Evolutionary conservation across 1,140 invertebrate species (phyloP).

Genomic region (Drosophila pectinifera): DNA sequence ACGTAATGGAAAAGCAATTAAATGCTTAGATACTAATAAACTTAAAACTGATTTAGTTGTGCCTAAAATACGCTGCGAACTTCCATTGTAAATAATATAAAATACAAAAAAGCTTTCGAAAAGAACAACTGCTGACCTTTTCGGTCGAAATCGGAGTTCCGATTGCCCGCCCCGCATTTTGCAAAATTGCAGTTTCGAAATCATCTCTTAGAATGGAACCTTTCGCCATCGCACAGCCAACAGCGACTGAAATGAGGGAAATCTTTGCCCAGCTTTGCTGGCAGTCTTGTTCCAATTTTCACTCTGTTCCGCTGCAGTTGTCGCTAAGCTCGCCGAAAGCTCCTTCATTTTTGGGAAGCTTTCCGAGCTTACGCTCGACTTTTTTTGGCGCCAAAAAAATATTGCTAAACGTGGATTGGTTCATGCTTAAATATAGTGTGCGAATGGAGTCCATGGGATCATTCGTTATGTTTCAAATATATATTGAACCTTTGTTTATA

Average conservation of each 20-base stretch:
- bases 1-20: not conserved
- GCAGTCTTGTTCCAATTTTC: conserved; percentile 38
- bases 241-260: not conserved
- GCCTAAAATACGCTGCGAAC: not conserved
- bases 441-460: not conserved
- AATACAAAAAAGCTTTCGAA: too few relatives aligned
- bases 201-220: not conserved
- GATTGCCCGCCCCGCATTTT: too few relatives aligned
- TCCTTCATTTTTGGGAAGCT: conserved; percentile 14
- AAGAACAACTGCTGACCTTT: too few relatives aligned
- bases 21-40: not conserved
- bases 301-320: conserved; percentile 43
- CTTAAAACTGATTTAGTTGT: too few relatives aligned
- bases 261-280: conserved; percentile 14
- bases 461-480: not conserved
- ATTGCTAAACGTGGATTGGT: conserved; percentile 22
- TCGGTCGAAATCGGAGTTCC: too few relatives aligned
- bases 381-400: conserved; percentile 67
- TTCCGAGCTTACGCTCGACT: conserved; percentile 29
- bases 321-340: conserved; percentile 20
- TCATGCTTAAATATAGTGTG: conserved; percentile 5
- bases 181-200: conserved; percentile 6
- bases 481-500: too few relatives aligned
- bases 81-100: too few relatives aligned
- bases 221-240: not conserved